phyloP scores from a whole-genome alignment of 2,797 vertebrate species.

The Acipenser oxyrinchus region DNA sequence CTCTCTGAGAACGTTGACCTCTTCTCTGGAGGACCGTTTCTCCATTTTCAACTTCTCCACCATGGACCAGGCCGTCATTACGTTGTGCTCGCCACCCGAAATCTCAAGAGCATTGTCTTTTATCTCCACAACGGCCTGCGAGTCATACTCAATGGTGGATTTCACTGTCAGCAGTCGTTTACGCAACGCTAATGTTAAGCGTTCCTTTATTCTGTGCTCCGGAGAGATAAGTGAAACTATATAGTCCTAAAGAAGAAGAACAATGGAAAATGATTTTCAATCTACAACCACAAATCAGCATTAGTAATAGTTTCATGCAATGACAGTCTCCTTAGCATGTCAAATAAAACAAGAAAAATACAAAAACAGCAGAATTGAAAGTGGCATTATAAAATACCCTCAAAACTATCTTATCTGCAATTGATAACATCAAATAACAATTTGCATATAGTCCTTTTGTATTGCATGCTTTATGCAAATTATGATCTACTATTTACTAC shows the following conservation, averaged over 20 bases:
- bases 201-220: slow-evolving; percentile 47
- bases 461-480: too few relatives aligned
- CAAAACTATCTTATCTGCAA: too few relatives aligned
- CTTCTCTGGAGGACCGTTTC: slow-evolving; percentile 75
- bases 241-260: slow-evolving; percentile 52
- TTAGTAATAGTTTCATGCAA: too few relatives aligned
- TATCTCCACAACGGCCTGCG: slow-evolving; percentile 60
- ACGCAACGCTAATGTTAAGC: slow-evolving; percentile 43
- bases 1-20: slow-evolving; percentile 58
- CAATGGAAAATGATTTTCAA: too few relatives aligned
- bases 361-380: slow-evolving; percentile 11
- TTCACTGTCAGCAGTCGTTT: slow-evolving; percentile 45
- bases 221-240: slow-evolving; percentile 52
- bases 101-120: slow-evolving; percentile 65
- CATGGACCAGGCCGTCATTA: slow-evolving; percentile 86
- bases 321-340: too few relatives aligned
- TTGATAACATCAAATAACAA: too few relatives aligned
- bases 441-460: too few relatives aligned
- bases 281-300: too few relatives aligned
- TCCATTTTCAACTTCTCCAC: slow-evolving; percentile 92
- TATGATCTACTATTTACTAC: too few relatives aligned
- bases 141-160: slow-evolving; percentile 49
- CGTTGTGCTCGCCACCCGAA: slow-evolving; percentile 64
- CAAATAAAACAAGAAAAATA: too few relatives aligned
- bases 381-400: too few relatives aligned